phyloP scores from a whole-genome alignment of 2,113 vertebrate species.

The Poeciliopsis retropinna region DNA sequence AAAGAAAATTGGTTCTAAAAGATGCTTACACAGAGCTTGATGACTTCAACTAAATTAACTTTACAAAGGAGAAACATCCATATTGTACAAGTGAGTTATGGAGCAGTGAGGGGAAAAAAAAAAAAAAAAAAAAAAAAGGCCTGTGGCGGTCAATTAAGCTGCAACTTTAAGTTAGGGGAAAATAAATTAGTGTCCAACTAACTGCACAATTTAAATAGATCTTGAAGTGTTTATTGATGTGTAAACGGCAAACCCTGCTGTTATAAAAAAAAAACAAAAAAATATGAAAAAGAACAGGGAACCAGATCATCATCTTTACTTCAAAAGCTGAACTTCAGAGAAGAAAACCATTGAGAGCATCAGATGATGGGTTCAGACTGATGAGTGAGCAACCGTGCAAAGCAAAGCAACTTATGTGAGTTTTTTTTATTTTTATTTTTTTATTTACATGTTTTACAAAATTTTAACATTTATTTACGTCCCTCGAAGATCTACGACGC shows the following conservation, averaged over 20 bases:
- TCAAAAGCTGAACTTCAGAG: not conserved
- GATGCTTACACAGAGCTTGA: not conserved
- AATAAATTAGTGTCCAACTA: conserved; percentile 8
- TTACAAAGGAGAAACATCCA: not conserved
- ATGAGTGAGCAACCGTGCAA: not conserved
- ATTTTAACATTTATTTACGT: not conserved
- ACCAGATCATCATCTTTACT: not conserved
- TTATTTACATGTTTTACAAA: no score
- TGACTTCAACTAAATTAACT: not conserved
- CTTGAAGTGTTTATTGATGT: not conserved
- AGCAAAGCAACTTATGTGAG: not conserved
- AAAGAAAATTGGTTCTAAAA: not conserved
- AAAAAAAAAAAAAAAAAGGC: not conserved
- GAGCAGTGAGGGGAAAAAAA: not conserved
- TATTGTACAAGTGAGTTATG: not conserved
- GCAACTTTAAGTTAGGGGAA: not conserved
- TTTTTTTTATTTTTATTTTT: no score
- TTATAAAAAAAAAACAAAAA: not conserved
- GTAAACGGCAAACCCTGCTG: not conserved
- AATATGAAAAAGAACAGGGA: no score
- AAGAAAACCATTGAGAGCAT: not conserved
- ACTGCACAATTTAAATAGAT: conserved; percentile 1
- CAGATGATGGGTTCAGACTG: not conserved
- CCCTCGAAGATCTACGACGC: not conserved
- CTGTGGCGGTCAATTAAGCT: conserved; percentile 8